Percentiles rank a stretch among this genome's conserved stretches.
phyloP scores from a whole-genome alignment of 2,888 invertebrate species.

The Microctonus aethiopoides region DNA sequence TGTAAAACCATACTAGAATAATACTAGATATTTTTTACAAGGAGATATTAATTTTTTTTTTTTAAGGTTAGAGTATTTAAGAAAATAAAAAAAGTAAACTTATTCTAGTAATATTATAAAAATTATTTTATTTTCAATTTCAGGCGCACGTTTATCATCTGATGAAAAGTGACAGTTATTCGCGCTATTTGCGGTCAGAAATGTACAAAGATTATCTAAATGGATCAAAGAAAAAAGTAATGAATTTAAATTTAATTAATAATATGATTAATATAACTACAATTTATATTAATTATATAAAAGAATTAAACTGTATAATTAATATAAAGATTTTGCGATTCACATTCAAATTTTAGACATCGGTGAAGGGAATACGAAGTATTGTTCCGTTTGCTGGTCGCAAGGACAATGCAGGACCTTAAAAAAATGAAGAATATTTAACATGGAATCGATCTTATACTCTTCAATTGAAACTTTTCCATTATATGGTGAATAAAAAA shows the following conservation, averaged over 20 bases:
- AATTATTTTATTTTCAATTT: no score
- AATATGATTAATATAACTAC: conserved; percentile 31
- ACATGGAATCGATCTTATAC: no score
- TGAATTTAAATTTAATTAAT: conserved; percentile 35
- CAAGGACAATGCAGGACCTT: conserved; percentile 72
- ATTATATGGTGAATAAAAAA: background rate
- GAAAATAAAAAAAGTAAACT: no score
- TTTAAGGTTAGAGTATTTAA: no score
- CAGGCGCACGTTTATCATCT: conserved; percentile 98
- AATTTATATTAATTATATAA: background rate
- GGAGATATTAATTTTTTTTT: no score
- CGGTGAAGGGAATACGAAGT: conserved; percentile 86
- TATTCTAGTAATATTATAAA: no score
- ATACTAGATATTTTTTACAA: no score
- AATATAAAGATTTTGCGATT: conserved; percentile 37
- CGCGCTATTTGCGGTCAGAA: conserved; percentile 95
- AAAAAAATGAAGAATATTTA: conserved; percentile 38
- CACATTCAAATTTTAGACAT: conserved; percentile 75
- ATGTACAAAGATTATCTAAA: conserved; percentile 98
- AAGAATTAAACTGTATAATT: conserved; percentile 28
- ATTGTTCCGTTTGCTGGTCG: conserved; percentile 84
- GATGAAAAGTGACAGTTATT: conserved; percentile 99
- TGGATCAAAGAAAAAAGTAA: conserved; percentile 96
- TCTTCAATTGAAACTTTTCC: no score
- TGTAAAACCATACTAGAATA: no score